Percentiles rank a stretch among this genome's conserved stretches.
Evolutionary conservation across 2,113 vertebrate species (phyloP).

Genomic region (Forbesichthys papilliferus): DNA sequence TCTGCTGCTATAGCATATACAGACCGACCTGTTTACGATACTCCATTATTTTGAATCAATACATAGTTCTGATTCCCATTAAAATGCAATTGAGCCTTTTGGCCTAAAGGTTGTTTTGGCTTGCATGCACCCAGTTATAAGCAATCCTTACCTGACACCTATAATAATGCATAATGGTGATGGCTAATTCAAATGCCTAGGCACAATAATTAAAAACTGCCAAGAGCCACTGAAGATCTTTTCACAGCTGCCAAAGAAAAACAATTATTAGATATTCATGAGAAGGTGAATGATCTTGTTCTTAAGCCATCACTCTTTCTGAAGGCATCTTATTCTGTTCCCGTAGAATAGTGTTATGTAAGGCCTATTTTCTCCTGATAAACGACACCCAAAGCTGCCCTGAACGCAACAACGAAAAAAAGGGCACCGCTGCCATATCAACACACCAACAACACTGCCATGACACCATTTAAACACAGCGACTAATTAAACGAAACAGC

Average conservation of each 20-base stretch:
- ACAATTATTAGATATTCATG: conserved; percentile 50
- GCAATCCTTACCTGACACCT: conserved; percentile 37
- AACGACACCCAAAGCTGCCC: background rate
- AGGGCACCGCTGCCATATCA: conserved; percentile 10
- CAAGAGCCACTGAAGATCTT: conserved; percentile 56
- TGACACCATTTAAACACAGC: background rate
- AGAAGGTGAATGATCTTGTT: conserved; percentile 25
- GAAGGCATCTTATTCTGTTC: conserved; percentile 16
- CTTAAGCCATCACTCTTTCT: background rate
- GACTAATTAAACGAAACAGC: too few species aligned
- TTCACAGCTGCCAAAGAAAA: conserved; percentile 31
- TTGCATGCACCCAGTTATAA: conserved; percentile 36
- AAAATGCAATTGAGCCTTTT: conserved; percentile 52
- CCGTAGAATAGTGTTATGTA: too few species aligned
- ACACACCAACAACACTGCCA: conserved; percentile 12
- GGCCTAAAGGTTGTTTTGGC: conserved; percentile 44
- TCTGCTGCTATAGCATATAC: background rate
- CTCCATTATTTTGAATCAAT: conserved; percentile 54
- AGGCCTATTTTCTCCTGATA: background rate
- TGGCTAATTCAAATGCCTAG: conserved; percentile 53
- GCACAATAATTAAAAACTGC: conserved; percentile 63
- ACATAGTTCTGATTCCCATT: conserved; percentile 54
- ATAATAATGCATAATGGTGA: conserved; percentile 55
- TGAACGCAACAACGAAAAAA: too few species aligned
- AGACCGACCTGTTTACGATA: conserved; percentile 1